phyloP scores from a whole-genome alignment of 2,113 vertebrate species.

The Oxyruncus cristatus region DNA sequence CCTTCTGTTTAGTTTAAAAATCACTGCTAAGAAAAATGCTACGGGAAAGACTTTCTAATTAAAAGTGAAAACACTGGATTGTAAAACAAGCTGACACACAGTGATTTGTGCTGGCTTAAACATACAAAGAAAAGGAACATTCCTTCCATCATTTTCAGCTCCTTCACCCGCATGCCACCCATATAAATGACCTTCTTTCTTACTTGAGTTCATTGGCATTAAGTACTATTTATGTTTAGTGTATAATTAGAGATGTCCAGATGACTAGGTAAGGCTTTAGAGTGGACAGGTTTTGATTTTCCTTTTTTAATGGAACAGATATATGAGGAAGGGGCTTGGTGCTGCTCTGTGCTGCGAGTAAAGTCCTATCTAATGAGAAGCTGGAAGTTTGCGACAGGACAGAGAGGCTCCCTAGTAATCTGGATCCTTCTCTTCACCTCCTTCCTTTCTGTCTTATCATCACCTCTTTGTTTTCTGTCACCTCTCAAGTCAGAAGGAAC shows the following conservation, averaged over 20 bases:
- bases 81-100: slow-evolving; percentile 7
- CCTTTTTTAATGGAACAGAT: background rate
- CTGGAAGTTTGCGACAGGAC: background rate
- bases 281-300: background rate
- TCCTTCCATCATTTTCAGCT: background rate
- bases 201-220: background rate
- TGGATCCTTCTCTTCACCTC: background rate
- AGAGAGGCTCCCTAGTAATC: background rate
- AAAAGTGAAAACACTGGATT: slow-evolving; percentile 31
- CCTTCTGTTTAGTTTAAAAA: slow-evolving; percentile 50
- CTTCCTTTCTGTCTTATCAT: background rate
- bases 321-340: background rate
- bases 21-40: slow-evolving; percentile 37
- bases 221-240: background rate
- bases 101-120: slow-evolving; percentile 41
- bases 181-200: background rate
- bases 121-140: background rate
- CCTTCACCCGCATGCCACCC: background rate
- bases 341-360: background rate
- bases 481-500: background rate
- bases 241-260: background rate
- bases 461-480: background rate
- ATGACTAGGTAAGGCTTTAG: background rate
- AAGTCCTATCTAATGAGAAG: background rate
- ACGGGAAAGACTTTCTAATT: slow-evolving; percentile 42